Conservation (phyloP, 2,113 vertebrate species). For the Merops nubicus region DNA sequence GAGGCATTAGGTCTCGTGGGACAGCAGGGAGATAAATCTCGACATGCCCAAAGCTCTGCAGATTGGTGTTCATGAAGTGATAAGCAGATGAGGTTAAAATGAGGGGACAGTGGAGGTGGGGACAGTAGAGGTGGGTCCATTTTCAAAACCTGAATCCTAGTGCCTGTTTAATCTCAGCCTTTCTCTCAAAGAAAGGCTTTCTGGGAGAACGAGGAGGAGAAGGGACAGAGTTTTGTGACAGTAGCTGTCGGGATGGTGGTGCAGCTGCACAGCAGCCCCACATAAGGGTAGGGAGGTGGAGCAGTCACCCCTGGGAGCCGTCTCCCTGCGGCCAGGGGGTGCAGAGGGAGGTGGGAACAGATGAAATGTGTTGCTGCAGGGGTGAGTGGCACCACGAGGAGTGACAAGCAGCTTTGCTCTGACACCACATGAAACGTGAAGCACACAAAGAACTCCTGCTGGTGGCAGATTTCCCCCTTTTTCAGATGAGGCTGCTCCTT, state of each 20-base stretch:
- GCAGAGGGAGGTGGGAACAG: neutral
- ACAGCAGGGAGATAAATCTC: neutral
- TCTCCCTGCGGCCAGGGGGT: rapidly evolving
- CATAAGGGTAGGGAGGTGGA: neutral
- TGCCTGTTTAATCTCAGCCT: neutral
- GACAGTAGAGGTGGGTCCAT: neutral
- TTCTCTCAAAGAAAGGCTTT: neutral
- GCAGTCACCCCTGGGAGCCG: neutral
- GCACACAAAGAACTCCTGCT: neutral
- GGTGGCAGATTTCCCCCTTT: neutral
- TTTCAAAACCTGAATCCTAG: neutral
- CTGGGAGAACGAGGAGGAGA: neutral
- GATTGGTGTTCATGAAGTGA: neutral
- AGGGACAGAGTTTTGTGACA: neutral
- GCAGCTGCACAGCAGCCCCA: neutral
- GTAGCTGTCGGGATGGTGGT: neutral
- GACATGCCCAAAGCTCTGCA: neutral
- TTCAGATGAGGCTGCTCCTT: neutral
- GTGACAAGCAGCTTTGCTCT: no score
- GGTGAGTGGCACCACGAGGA: neutral
- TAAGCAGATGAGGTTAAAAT: neutral
- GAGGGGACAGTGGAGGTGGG: neutral
- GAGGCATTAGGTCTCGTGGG: neutral
- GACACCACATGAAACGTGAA: no score
- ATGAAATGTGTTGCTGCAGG: neutral